These are phyloP conservation scores for Borostomias antarcticus DNA, from an alignment of 2,797 vertebrate genomes.

Conservation along the genomic window DNA sequence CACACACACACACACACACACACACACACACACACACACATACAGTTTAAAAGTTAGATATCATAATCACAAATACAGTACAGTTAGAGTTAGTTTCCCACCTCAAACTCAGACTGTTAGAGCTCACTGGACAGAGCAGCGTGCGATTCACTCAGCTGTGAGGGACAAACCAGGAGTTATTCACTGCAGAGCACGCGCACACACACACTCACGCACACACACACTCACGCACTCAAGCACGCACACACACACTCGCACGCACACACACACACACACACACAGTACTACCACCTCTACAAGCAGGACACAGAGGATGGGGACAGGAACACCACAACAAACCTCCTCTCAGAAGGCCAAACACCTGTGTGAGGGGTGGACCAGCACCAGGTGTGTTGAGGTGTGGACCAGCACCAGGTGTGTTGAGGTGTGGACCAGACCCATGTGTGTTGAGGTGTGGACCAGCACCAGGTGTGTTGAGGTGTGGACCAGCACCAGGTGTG, in stretches of 20 bases:
- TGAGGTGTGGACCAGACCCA: neutral
- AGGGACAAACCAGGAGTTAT: neutral
- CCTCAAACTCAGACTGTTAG: slow-evolving; percentile 10
- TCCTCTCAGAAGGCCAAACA: slow-evolving; percentile 1
- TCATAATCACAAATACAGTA: slow-evolving; percentile 6
- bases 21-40: slow-evolving; percentile 26
- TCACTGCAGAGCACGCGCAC: neutral
- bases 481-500: too few species aligned
- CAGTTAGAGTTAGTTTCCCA: slow-evolving; percentile 28
- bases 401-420: neutral
- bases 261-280: neutral
- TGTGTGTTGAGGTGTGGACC: neutral
- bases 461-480: neutral
- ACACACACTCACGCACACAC: slow-evolving; percentile 17
- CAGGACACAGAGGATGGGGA: neutral
- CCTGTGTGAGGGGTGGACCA: neutral
- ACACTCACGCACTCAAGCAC: slow-evolving; percentile 7
- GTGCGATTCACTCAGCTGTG: neutral
- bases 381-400: too few species aligned
- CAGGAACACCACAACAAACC: slow-evolving; percentile 32
- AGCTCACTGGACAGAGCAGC: neutral
- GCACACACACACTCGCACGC: slow-evolving; percentile 12
- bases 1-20: slow-evolving; percentile 38
- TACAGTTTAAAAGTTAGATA: too few species aligned
- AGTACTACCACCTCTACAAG: neutral